A percentile compares a stretch with the other conserved stretches of the same genome.
These are phyloP conservation scores for Hyles vespertilio DNA, from an alignment of 1,140 invertebrate genomes.

Conservation along the genomic window DNA sequence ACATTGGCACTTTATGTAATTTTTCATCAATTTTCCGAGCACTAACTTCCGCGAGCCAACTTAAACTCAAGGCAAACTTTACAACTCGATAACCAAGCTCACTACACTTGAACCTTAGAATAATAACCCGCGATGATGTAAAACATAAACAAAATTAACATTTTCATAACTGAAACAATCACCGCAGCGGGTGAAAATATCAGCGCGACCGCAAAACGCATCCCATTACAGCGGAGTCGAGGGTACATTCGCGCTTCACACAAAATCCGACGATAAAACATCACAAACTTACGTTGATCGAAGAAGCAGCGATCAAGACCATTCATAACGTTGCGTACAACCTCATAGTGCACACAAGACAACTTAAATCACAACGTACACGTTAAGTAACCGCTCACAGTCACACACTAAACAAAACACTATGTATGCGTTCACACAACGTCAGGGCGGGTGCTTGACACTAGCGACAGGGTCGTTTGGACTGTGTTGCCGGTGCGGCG, in stretches of 20 bases:
- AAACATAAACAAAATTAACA: too few species aligned
- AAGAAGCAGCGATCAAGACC: conserved; percentile 73
- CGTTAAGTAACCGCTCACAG: conserved; percentile 40
- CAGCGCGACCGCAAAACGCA: too few species aligned
- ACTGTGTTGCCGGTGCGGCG: conserved; percentile 51
- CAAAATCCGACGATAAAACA: conserved; percentile 33
- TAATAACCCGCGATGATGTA: too few species aligned
- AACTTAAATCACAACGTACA: conserved; percentile 31
- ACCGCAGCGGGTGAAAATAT: too few species aligned
- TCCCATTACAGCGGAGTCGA: too few species aligned
- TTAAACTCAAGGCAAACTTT: too few species aligned
- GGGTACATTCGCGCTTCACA: conserved; percentile 6
- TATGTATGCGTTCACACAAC: conserved; percentile 58
- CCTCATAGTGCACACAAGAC: conserved; percentile 69
- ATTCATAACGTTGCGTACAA: conserved; percentile 69
- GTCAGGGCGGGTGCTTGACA: conserved; percentile 56
- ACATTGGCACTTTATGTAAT: too few species aligned
- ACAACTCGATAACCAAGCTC: too few species aligned
- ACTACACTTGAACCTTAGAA: too few species aligned
- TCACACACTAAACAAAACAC: conserved; percentile 66
- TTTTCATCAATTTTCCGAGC: too few species aligned
- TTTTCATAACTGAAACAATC: too few species aligned
- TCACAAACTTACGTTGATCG: conserved; percentile 72
- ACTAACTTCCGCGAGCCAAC: too few species aligned
- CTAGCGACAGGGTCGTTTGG: conserved; percentile 18